Evolutionary conservation across 2,797 vertebrate species (phyloP), one percentile per base, ranked within the genome.

Genomic region (Babyrousa celebensis): DNA sequence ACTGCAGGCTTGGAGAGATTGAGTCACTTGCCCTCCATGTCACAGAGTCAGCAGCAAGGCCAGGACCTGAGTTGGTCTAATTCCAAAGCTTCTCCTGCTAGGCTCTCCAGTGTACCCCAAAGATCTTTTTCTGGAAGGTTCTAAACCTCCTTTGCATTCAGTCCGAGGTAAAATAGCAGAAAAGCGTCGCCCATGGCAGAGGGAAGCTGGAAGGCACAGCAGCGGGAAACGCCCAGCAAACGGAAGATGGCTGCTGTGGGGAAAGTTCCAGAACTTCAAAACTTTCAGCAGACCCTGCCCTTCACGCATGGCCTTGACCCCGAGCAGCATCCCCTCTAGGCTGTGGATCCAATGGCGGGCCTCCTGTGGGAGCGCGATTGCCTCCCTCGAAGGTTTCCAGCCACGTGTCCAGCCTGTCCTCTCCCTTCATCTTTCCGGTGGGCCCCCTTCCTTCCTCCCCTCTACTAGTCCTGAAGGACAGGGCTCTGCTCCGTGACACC

Each of bases 271-370:
- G 32, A 63, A 60, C 48, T 23, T 23, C 17, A 25, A 20, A 62
- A 25, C 25, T 10, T 21, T 20, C 36, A 18, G 32, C 12, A 16
- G 32, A 25, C 21, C 17, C 16, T 48, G 2, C 32, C 36, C 3
- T 3, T 29, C 25, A 36, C 9, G 25, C 0, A 1, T 2, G 3
- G 17, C 12, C 9, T 68, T 3, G 0, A 2, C 36, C 0, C 0
- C 1, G 5, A 25, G 58, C 18, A 25, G 80, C 79, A 63, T 48
- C 21, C 7, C 10, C 14, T 29, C 79, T 52, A 25, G 62, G 20
- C 4, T 16, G 63, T 12, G n/a, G 27, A 14, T 32, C 2, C 7
- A 12, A 74, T 1, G 65, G 11, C 5, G 4, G 4, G 3, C 3
- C 40, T 29, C 56, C n/a, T 15, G n/a, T 6, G 6, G 40, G n/a